These are phyloP conservation scores for Scomber colias DNA, from an alignment of 2,113 vertebrate genomes.

Conservation along the genomic window DNA sequence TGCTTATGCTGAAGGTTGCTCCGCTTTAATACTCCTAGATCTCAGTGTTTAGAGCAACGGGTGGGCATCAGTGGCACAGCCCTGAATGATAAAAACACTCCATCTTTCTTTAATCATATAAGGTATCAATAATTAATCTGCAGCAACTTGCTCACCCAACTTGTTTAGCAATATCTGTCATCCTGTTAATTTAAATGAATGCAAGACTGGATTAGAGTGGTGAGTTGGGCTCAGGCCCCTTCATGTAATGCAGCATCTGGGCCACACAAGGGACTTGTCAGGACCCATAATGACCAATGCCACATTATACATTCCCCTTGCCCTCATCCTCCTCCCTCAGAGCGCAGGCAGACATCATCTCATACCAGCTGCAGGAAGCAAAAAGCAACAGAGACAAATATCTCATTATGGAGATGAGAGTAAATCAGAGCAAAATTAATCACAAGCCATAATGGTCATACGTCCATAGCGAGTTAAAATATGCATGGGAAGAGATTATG, in stretches of 20 bases:
- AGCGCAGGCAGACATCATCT: constrained; percentile 30
- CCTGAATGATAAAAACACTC: background rate
- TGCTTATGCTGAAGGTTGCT: too few relatives aligned
- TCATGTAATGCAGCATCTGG: constrained; percentile 39
- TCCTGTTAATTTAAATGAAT: constrained; percentile 35
- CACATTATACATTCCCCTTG: constrained; percentile 37
- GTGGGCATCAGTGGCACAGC: too few relatives aligned
- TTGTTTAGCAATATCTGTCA: constrained; percentile 47
- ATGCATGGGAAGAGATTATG: constrained; percentile 23
- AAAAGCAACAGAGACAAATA: constrained; percentile 59
- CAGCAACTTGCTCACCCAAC: constrained; percentile 52
- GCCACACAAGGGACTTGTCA: constrained; percentile 55
- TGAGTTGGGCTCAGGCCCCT: constrained; percentile 8
- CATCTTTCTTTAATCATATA: constrained; percentile 58
- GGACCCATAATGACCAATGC: constrained; percentile 55
- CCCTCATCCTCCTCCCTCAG: background rate
- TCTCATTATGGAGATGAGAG: constrained; percentile 56
- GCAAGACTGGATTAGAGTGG: constrained; percentile 40
- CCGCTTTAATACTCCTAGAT: too few relatives aligned
- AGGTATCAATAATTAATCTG: constrained; percentile 76
- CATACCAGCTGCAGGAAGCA: constrained; percentile 40
- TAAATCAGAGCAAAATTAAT: constrained; percentile 59
- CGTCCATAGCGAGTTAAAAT: constrained; percentile 15
- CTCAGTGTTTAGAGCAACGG: too few relatives aligned
- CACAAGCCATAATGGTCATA: constrained; percentile 27